A percentile compares a stretch with the other conserved stretches of the same genome.
phyloP scores from a whole-genome alignment of 2,888 invertebrate genomes.

The Dromius quadrimaculatus region DNA sequence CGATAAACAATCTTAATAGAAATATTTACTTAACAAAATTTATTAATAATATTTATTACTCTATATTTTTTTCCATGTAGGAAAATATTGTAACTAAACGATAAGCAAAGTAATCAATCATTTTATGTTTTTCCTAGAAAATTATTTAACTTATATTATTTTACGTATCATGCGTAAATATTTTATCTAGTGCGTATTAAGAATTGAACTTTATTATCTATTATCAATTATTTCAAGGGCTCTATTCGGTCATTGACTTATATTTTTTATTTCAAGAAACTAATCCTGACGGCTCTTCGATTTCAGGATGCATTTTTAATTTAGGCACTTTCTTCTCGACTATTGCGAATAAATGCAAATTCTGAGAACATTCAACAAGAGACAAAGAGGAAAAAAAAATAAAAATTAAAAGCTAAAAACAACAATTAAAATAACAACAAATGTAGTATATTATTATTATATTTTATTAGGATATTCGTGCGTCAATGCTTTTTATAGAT shows the following conservation, averaged over 20 bases:
- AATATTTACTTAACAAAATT: slow-evolving; percentile 22
- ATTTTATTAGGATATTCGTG: not conserved
- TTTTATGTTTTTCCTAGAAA: slow-evolving; percentile 19
- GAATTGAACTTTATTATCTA: slow-evolving; percentile 13
- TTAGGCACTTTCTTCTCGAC: too few relatives aligned
- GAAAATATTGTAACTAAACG: slow-evolving; percentile 3
- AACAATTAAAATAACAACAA: too few relatives aligned
- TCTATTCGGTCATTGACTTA: slow-evolving; percentile 8
- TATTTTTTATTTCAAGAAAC: too few relatives aligned
- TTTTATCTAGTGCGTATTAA: slow-evolving; percentile 27
- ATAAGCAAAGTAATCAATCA: slow-evolving; percentile 22
- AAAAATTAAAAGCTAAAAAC: too few relatives aligned
- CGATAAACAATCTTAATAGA: not conserved
- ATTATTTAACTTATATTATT: slow-evolving; percentile 8
- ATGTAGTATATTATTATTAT: too few relatives aligned
- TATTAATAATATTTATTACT: slow-evolving; percentile 6
- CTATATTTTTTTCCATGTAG: not conserved
- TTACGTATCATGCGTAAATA: slow-evolving; percentile 28
- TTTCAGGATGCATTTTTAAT: too few relatives aligned
- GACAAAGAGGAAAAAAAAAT: too few relatives aligned
- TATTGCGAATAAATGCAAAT: too few relatives aligned
- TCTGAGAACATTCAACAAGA: too few relatives aligned
- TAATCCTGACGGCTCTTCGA: too few relatives aligned
- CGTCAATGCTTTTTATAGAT: not conserved
- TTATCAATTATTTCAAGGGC: slow-evolving; percentile 15